phyloP scores from a whole-genome alignment of 92 coral and sea anemone species.

The Palythoa grandis region DNA sequence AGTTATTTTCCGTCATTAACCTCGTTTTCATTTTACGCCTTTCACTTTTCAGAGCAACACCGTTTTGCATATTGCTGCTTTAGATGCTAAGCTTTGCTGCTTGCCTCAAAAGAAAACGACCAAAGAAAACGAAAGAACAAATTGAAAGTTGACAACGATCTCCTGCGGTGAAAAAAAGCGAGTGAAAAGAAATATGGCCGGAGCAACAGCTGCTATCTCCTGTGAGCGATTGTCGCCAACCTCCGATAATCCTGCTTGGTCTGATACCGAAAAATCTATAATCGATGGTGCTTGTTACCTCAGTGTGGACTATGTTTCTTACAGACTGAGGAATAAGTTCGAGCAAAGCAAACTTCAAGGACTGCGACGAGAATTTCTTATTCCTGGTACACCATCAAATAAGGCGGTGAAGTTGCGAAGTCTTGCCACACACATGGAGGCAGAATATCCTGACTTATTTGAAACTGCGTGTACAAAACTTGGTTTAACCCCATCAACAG shows the following conservation, averaged over 20 bases:
- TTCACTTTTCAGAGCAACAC: conserved; percentile 32
- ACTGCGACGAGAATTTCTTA: conserved; percentile 82
- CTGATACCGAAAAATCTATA: conserved; percentile 70
- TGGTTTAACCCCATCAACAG: conserved; percentile 85
- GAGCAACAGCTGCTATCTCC: conserved; percentile 95
- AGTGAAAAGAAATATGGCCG: conserved; percentile 78
- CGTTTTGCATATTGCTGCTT: conserved; percentile 36
- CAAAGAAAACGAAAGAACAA: conserved; percentile 30
- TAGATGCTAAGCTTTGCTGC: conserved; percentile 42
- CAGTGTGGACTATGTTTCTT: conserved; percentile 85
- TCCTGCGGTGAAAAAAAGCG: conserved; percentile 36
- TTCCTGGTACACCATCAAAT: conserved; percentile 86
- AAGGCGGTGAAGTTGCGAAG: conserved; percentile 75
- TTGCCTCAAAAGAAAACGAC: conserved; percentile 13
- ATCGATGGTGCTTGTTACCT: conserved; percentile 63
- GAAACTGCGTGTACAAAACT: conserved; percentile 92
- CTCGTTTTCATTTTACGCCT: conserved; percentile 30
- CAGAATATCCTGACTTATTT: conserved; percentile 95
- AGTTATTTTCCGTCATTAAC: conserved; percentile 35
- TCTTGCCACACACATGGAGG: conserved; percentile 95
- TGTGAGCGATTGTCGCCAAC: conserved; percentile 75
- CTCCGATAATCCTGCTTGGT: conserved; percentile 75
- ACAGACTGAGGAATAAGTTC: conserved; percentile 90
- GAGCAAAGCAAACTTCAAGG: conserved; percentile 91
- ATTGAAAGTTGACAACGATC: conserved; percentile 36